Base-by-base conservation (phyloP, 2,113 vertebrate species). In the Chascanopsetta lugubris region DNA sequence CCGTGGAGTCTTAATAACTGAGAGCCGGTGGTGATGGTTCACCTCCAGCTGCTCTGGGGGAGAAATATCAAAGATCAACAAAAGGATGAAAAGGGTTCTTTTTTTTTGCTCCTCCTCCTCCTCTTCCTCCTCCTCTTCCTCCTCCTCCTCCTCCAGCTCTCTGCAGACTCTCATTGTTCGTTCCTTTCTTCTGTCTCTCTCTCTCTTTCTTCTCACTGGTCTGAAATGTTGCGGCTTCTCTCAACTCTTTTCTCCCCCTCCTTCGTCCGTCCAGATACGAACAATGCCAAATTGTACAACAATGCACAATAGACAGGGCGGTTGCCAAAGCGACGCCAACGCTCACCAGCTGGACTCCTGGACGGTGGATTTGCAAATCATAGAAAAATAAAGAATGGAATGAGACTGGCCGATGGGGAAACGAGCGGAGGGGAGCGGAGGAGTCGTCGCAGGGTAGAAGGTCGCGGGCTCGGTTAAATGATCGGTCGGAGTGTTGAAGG, bases 271-370 rank as follows among this genome's bases (percentile, higher is more conserved):
- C 75, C 77, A 48, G 5, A 69, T 61, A 74, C 30, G 68, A 72
- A 48, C 20, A 5, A 20, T 65, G 73, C 83, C 73, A 82, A 69
- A 68, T 61, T 36, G 13, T 45, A 36, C 65, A 71, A 82, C 79
- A 70, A 71, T 40, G 27, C 49, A 73, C 64, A 80, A 72, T 48
- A 59, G 60, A 26, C 36, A 6, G 21, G 73, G 50, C 59, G 29
- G 57, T 25, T 79, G 73, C 79, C 79, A 83, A 66, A 45, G 2
- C 17, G 51, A 80, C 77, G 42, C 87, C 88, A 75, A 88, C 80
- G 75, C 75, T 78, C 65, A 73, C 84, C 85, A 88, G 79, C 72
- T 89, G 84, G 84, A 79, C 74, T 74, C 56, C 66, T 55, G 69
- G 43, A 59, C 46, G 27, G 69, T 56, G 3, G 3, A 61, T 69